Conservation (phyloP, 2,113 vertebrate species). For the Halcyon senegalensis region DNA sequence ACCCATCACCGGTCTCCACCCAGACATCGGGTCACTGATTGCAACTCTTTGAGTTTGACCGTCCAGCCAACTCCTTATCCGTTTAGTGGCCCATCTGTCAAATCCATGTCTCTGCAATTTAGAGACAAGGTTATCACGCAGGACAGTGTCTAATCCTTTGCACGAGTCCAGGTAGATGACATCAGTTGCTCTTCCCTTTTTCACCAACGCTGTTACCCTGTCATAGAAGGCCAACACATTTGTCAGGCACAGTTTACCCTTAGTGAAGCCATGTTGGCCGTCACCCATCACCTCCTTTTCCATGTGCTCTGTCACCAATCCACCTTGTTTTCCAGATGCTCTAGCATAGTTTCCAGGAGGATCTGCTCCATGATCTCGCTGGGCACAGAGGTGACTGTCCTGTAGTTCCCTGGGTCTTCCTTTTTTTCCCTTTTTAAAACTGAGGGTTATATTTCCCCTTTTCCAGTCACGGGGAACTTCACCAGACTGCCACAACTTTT, state of each 20-base stretch:
- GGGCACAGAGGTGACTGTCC: background rate
- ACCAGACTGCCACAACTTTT: background rate
- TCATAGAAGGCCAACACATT: background rate
- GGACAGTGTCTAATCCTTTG: background rate
- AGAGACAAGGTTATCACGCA: background rate
- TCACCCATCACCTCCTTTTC: background rate
- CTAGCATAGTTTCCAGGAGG: background rate
- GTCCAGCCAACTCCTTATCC: background rate
- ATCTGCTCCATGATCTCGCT: background rate
- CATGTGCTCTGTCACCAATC: too few species aligned
- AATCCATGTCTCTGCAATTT: background rate
- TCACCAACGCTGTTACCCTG: background rate
- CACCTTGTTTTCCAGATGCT: background rate
- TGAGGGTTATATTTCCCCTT: background rate
- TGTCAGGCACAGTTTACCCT: background rate
- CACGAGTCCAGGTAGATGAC: background rate
- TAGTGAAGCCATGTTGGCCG: background rate
- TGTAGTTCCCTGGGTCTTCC: background rate
- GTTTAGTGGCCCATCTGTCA: background rate
- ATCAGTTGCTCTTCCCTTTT: background rate
- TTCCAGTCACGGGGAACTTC: background rate
- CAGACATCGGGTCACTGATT: fast-evolving
- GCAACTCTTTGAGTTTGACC: too few species aligned
- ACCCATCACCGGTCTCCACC: too few species aligned
- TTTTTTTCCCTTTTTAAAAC: background rate